Conservation (phyloP, 2,888 invertebrate genomes). For the Caenorhabditis macrosperma region DNA sequence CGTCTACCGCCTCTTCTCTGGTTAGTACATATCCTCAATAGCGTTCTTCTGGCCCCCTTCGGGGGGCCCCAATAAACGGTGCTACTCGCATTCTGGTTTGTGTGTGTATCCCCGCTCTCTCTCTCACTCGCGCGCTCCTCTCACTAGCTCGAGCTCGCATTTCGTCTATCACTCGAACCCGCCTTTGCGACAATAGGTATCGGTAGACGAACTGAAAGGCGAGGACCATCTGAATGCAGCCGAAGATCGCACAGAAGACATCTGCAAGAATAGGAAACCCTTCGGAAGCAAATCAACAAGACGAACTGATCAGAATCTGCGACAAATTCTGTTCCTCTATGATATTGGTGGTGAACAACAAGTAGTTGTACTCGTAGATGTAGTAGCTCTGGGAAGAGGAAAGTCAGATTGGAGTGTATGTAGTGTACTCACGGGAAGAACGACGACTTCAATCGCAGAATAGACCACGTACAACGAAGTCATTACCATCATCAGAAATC, state of each 20-base stretch:
- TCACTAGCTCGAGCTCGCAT: too few species aligned
- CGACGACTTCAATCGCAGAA: constrained; percentile 26
- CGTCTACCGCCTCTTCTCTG: too few species aligned
- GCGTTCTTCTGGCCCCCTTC: too few species aligned
- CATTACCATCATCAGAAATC: constrained; percentile 29
- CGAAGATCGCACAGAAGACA: constrained; percentile 22
- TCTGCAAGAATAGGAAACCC: constrained; percentile 10
- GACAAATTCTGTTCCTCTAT: constrained; percentile 4
- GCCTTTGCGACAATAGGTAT: too few species aligned
- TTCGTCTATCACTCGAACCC: too few species aligned
- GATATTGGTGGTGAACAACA: constrained; percentile 22
- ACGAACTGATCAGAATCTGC: constrained; percentile 27
- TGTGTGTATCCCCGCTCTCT: too few species aligned
- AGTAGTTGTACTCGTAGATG: constrained; percentile 39
- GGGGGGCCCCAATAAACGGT: too few species aligned
- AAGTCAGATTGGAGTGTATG: too few species aligned
- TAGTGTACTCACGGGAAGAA: constrained; percentile 14
- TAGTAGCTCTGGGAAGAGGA: constrained; percentile 42
- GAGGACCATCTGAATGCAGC: constrained; percentile 26
- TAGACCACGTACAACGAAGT: constrained; percentile 23
- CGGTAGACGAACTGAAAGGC: constrained; percentile 34
- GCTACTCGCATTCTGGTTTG: too few species aligned
- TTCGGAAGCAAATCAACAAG: too few species aligned
- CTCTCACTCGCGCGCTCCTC: too few species aligned
- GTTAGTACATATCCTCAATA: too few species aligned